Conservation (phyloP, 2,797 vertebrate species). For the Dendrocincla tyrannina region DNA sequence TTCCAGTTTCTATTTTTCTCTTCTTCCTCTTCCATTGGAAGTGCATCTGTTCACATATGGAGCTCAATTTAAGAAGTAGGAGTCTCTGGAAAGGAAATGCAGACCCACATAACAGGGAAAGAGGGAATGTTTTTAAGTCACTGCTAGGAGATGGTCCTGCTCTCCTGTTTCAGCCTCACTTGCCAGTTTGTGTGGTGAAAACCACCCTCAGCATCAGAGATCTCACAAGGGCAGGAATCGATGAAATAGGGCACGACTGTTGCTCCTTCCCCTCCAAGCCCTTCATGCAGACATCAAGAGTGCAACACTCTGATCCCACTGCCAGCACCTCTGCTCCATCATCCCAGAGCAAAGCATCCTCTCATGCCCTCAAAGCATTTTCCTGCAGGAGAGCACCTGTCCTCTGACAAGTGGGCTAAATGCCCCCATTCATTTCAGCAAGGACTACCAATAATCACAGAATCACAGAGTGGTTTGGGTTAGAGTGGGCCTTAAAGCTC, state of each 20-base stretch:
- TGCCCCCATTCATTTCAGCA: background rate
- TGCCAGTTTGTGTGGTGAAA: background rate
- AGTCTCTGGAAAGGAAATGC: background rate
- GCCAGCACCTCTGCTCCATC: background rate
- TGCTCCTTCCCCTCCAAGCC: background rate
- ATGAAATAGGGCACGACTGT: background rate
- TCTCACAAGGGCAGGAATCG: rapidly evolving
- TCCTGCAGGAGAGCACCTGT: background rate
- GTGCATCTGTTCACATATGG: background rate
- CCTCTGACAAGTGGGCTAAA: background rate
- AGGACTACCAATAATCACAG: background rate
- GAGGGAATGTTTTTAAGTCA: background rate
- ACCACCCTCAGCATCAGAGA: background rate
- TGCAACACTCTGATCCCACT: background rate
- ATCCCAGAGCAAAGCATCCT: background rate
- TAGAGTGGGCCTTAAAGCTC: background rate
- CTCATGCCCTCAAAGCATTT: background rate
- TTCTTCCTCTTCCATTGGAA: background rate
- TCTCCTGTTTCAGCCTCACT: background rate
- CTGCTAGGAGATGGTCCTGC: background rate
- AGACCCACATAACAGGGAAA: background rate
- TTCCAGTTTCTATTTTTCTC: background rate
- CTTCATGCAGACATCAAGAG: background rate
- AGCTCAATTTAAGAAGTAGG: background rate
- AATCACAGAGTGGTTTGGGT: background rate